Conservation (phyloP, 2,797 vertebrate species). For the Hydrocynus forskahlii region DNA sequence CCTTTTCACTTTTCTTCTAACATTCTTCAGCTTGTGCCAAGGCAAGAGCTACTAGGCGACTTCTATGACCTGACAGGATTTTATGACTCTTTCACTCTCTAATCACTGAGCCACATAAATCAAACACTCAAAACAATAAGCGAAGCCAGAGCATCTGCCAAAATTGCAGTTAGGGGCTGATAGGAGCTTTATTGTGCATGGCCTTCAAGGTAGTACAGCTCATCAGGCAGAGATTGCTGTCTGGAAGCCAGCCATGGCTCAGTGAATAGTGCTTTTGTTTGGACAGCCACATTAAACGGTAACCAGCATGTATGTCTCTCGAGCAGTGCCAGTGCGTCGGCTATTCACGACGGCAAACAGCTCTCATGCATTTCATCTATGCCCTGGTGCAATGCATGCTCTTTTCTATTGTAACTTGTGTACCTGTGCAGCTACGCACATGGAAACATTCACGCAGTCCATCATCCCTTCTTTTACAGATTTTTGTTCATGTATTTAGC, state of each 20-base stretch:
- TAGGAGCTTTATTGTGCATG: slow-evolving; percentile 37
- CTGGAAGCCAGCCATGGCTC: slow-evolving; percentile 56
- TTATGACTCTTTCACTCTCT: slow-evolving; percentile 31
- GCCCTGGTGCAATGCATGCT: background rate
- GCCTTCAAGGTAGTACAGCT: slow-evolving; percentile 48
- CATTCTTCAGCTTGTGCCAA: background rate
- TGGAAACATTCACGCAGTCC: no score
- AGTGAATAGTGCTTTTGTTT: slow-evolving; percentile 62
- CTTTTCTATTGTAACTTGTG: no score
- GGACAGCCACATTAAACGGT: slow-evolving; percentile 50
- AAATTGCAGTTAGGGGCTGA: slow-evolving; percentile 41
- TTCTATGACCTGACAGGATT: slow-evolving; percentile 15
- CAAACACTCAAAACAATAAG: slow-evolving; percentile 33
- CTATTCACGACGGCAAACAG: background rate
- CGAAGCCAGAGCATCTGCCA: slow-evolving; percentile 36
- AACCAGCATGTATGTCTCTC: slow-evolving; percentile 36
- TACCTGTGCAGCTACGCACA: background rate
- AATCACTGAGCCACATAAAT: slow-evolving; percentile 45
- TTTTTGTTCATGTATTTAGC: background rate
- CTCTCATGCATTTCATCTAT: slow-evolving; percentile 13
- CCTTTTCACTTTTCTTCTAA: slow-evolving; percentile 8
- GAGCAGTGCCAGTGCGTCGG: slow-evolving; percentile 14
- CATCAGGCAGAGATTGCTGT: slow-evolving; percentile 49
- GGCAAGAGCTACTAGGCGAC: slow-evolving; percentile 9
- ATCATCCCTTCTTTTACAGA: no score